phyloP scores from a whole-genome alignment of 2,888 invertebrate species.

The Lissonota sp. region DNA sequence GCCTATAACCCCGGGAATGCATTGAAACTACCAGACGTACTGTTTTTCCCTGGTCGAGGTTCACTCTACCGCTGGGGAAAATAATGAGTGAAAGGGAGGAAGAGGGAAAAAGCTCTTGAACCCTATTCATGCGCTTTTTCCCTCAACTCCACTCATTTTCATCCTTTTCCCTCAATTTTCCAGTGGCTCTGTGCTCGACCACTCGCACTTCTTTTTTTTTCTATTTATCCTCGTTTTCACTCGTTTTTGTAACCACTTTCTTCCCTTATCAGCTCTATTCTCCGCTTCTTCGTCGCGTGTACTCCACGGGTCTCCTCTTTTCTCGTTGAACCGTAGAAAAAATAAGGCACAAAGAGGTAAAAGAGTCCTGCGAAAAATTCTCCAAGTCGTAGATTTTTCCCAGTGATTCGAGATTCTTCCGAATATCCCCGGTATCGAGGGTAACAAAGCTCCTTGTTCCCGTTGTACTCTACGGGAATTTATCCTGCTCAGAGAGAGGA shows the following conservation, averaged over 20 bases:
- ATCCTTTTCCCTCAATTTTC: slow-evolving; percentile 45
- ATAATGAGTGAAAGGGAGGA: slow-evolving; percentile 6
- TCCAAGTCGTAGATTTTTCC: slow-evolving; percentile 10
- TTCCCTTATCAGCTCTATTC: slow-evolving; percentile 46
- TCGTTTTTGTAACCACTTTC: slow-evolving; percentile 61
- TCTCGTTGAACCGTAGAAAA: not conserved
- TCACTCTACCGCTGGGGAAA: slow-evolving; percentile 29
- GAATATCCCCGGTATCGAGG: slow-evolving; percentile 21
- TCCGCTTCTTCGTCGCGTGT: slow-evolving; percentile 36
- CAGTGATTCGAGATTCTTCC: slow-evolving; percentile 37
- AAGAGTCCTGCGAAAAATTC: not conserved
- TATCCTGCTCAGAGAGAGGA: slow-evolving; percentile 10
- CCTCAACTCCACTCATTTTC: slow-evolving; percentile 59
- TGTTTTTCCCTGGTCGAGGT: slow-evolving; percentile 20
- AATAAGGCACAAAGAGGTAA: slow-evolving; percentile 1
- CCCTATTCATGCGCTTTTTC: slow-evolving; percentile 75
- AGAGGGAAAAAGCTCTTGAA: slow-evolving; percentile 72
- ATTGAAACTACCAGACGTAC: slow-evolving; percentile 37
- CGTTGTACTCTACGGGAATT: slow-evolving; percentile 48
- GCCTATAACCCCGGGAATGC: slow-evolving; percentile 7
- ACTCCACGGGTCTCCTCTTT: slow-evolving; percentile 10
- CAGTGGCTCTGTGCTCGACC: slow-evolving; percentile 23
- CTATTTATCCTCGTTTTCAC: not conserved
- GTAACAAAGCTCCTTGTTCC: slow-evolving; percentile 51
- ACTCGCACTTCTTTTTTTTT: slow-evolving; percentile 27